Conservation (phyloP, 2,113 vertebrate genomes). For the Cottus gobio region DNA sequence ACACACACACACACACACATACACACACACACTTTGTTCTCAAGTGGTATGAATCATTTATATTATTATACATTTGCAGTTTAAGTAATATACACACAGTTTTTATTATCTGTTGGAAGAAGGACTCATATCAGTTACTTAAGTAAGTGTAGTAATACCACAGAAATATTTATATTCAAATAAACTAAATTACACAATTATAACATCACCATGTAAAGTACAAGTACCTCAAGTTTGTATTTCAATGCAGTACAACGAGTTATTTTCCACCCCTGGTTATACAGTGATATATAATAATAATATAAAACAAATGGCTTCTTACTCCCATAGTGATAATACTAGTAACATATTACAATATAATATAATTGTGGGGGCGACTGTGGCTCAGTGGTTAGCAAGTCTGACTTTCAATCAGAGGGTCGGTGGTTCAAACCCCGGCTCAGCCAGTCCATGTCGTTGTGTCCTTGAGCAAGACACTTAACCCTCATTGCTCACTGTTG, state of each 20-base stretch:
- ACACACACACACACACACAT: constrained; percentile 33
- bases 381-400: too few species aligned
- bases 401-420: too few species aligned
- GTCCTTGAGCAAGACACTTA: too few species aligned
- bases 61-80: neutral
- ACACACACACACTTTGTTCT: too few species aligned
- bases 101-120: neutral
- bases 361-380: too few species aligned
- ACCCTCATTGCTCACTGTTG: too few species aligned
- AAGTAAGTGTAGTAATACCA: too few species aligned
- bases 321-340: neutral
- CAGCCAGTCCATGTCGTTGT: too few species aligned
- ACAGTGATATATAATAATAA: neutral
- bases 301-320: neutral
- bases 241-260: neutral
- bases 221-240: neutral
- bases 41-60: neutral
- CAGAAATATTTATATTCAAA: neutral
- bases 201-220: neutral
- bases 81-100: neutral
- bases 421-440: too few species aligned
- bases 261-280: neutral
- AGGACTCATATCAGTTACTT: too few species aligned
- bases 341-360: too few species aligned
- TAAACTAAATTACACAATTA: too few species aligned